Conservation (phyloP, 2,888 invertebrate species). For the Hesperia comma region DNA sequence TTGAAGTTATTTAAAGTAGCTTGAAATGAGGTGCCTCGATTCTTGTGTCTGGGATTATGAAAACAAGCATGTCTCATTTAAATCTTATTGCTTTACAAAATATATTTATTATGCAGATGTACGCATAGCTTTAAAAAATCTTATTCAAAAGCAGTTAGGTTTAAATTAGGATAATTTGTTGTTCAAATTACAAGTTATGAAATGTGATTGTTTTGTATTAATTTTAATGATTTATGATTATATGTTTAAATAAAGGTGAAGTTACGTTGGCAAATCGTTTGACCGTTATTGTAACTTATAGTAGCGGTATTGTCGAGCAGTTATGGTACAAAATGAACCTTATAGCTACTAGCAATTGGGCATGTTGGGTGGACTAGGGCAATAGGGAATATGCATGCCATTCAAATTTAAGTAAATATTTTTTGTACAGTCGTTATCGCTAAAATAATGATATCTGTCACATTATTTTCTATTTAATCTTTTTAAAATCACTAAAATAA, state of each 20-base stretch:
- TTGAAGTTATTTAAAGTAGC: no score
- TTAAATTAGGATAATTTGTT: neutral
- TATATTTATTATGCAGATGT: neutral
- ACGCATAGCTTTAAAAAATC: constrained; percentile 1
- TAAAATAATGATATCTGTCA: no score
- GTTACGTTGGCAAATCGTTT: neutral
- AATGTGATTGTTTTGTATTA: neutral
- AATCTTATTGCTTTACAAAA: neutral
- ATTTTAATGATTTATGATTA: neutral
- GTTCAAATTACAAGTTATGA: neutral
- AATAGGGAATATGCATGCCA: no score
- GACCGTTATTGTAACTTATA: no score
- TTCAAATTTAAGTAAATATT: no score
- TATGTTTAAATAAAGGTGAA: neutral
- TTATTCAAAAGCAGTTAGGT: neutral
- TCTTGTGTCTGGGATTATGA: no score
- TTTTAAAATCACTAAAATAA: no score
- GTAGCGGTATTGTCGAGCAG: neutral
- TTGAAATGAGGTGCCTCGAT: no score
- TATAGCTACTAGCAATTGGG: neutral
- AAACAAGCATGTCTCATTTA: neutral
- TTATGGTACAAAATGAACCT: neutral
- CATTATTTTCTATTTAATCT: no score
- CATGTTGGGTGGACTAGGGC: no score
- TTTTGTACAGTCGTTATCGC: no score